phyloP scores from a whole-genome alignment of 2,888 invertebrate species.

The Cynaeus angustus region DNA sequence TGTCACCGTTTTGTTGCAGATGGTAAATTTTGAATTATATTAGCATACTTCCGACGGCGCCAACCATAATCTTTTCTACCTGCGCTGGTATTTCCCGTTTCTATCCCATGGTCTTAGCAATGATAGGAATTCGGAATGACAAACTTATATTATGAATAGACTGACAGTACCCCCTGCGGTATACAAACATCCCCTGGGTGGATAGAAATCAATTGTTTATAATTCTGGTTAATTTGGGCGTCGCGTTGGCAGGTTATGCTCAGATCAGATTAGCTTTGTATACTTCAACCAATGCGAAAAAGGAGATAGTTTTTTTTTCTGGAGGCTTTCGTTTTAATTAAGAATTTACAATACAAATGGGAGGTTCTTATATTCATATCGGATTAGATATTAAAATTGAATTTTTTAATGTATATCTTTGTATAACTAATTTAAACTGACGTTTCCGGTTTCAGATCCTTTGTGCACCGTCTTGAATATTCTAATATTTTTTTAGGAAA shows the following conservation, averaged over 20 bases:
- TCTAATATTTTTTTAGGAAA: slow-evolving; percentile 31
- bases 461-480: slow-evolving; percentile 30
- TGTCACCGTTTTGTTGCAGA: slow-evolving; percentile 53
- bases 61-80: slow-evolving; percentile 52
- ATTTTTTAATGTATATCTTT: slow-evolving; percentile 37
- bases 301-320: too few species aligned
- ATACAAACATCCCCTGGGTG: slow-evolving; percentile 51
- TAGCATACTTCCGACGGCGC: slow-evolving; percentile 60
- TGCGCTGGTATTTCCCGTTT: slow-evolving; percentile 48
- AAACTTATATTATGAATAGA: slow-evolving; percentile 63
- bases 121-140: slow-evolving; percentile 65
- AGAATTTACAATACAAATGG: too few species aligned
- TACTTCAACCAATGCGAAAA: too few species aligned
- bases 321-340: too few species aligned
- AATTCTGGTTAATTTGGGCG: slow-evolving; percentile 25
- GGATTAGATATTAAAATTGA: slow-evolving; percentile 37
- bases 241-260: too few species aligned
- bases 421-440: slow-evolving; percentile 33
- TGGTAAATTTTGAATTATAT: slow-evolving; percentile 58
- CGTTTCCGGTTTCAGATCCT: slow-evolving; percentile 37
- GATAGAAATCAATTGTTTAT: slow-evolving; percentile 43
- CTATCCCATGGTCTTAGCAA: slow-evolving; percentile 55
- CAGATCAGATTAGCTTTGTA: too few species aligned
- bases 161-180: slow-evolving; percentile 57
- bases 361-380: neutral